Conservation (phyloP, 2,113 vertebrate genomes). For the Chauna torquata region DNA sequence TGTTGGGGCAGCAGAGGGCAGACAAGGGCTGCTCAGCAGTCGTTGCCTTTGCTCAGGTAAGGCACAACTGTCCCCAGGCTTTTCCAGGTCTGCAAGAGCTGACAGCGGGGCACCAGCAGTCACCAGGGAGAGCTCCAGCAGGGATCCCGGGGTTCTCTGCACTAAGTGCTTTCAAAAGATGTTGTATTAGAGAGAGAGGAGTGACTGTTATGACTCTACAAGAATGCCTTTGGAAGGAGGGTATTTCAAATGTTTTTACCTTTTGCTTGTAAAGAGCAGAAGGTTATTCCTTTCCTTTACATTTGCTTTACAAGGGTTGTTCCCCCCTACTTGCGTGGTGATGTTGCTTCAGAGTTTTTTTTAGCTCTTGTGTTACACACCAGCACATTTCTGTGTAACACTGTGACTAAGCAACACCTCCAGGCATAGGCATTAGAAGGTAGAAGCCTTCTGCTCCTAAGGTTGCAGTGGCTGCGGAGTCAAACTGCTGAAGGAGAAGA, state of each 20-base stretch:
- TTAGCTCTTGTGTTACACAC: background rate
- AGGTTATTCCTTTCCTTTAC: background rate
- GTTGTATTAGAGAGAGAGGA: background rate
- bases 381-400: background rate
- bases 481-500: background rate
- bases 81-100: background rate
- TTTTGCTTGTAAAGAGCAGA: background rate
- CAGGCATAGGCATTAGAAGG: background rate
- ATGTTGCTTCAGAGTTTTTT: background rate
- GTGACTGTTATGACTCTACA: fast-evolving
- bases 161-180: background rate
- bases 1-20: constrained; percentile 49
- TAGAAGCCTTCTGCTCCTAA: background rate
- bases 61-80: background rate
- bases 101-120: background rate
- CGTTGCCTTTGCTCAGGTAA: background rate
- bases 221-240: background rate
- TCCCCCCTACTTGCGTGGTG: background rate
- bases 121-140: background rate
- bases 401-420: background rate
- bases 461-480: background rate
- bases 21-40: constrained; percentile 2
- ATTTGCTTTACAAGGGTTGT: background rate
- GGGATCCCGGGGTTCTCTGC: too few relatives aligned
- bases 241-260: background rate